Conservation (phyloP, 2,797 vertebrate species). For the Pangasius larnaudii region DNA sequence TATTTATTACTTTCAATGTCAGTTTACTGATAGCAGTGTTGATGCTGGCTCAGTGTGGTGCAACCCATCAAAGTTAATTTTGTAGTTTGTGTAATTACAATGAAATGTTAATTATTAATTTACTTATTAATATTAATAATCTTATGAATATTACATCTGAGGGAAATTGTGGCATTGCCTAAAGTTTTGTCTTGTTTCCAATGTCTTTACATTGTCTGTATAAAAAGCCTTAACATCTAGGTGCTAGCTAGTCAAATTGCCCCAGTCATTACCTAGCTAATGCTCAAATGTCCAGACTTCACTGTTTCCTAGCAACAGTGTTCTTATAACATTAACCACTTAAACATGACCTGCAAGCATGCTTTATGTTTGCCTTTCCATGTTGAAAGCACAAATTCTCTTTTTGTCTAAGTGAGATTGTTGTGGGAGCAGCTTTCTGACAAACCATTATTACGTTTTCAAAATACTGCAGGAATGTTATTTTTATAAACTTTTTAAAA, state of each 20-base stretch:
- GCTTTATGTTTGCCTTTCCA: neutral
- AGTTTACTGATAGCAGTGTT: neutral
- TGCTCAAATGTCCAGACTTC: neutral
- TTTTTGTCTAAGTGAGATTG: neutral
- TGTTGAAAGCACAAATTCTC: neutral
- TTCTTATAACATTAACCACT: neutral
- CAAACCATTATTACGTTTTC: neutral
- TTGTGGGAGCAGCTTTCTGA: neutral
- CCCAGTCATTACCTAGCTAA: neutral
- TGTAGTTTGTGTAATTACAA: neutral
- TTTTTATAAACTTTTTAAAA: neutral
- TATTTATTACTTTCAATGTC: neutral
- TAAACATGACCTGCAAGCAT: neutral
- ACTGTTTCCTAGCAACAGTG: slow-evolving; percentile 4
- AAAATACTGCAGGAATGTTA: neutral
- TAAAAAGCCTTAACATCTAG: neutral
- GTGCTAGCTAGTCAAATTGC: neutral
- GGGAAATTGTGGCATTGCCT: neutral
- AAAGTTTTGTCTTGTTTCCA: neutral
- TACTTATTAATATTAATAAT: too few species aligned
- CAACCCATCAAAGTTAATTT: neutral
- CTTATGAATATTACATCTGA: too few species aligned
- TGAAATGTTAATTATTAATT: too few species aligned
- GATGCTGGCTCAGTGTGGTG: neutral
- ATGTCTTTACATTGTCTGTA: too few species aligned